Evolutionary conservation across 2,888 invertebrate species (phyloP), one percentile per base, ranked within the genome.

Genomic region (Metellina segmentata): DNA sequence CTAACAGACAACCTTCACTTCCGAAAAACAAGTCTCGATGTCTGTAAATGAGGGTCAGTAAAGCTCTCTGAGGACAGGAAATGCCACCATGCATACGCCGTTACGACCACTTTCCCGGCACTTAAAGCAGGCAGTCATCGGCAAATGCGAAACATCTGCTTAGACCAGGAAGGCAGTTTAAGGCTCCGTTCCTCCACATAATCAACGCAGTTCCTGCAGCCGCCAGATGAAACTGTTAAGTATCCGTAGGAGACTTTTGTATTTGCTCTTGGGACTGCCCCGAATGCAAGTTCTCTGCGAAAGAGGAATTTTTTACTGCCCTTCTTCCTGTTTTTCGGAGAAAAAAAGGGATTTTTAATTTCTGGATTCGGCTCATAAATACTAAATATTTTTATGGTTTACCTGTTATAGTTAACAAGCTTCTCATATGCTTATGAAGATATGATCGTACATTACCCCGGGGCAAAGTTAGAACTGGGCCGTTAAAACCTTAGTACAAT

Each of bases 1-100:
- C 34, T 34, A 34, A 34, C 48, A 34, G 9, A 13, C 11, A 52
- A 78, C 52, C 52, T n/a, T n/a, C 51, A 19, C 78, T 16, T 13
- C 78, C 78, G 11, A 51, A 78, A 75, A 75, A 49, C 11, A 78
- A n/a, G 1, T 7, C 78, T n/a, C 16, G 78, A 16, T 78, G 52
- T 52, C 78, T 52, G 7, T 52, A 78, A 78, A 78, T 52, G 78
- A 78, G n/a, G 52, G 13, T 51, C 16, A 19, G 13, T 52, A 78
- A 52, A 52, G 78, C 78, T 19, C 78, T 78, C 78, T 5, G 78
- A 52, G 78, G 78, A 78, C 78, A n/a, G n/a, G 7, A 78, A 78
- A n/a, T n/a, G 78, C 48, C 19, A 19, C 52, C 6, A 51, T 9
- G 52, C 78, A 78, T 16, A 16, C 78, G 61, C 16, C 19, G 51